Percentiles rank a stretch among this genome's conserved stretches.
phyloP scores from a whole-genome alignment of 2,888 invertebrate species.

The Ormyrus thymus region DNA sequence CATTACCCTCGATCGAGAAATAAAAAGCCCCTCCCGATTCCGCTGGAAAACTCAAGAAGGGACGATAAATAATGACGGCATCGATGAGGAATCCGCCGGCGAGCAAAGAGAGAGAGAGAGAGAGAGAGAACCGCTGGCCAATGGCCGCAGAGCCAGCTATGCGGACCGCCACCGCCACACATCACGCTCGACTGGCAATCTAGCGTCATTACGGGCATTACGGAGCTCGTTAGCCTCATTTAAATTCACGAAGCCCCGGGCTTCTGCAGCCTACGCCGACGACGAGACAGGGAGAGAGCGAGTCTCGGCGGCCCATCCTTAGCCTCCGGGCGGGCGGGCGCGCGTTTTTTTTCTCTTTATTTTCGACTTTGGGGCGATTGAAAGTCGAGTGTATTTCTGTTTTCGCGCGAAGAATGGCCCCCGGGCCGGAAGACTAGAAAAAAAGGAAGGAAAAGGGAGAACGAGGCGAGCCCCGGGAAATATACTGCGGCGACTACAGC shows the following conservation, averaged over 20 bases:
- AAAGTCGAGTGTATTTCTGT: conserved; percentile 17
- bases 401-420: not conserved
- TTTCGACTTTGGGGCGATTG: not conserved
- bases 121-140: conserved; percentile 10
- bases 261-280: conserved; percentile 35
- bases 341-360: conserved; percentile 1
- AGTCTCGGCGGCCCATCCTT: conserved; percentile 39
- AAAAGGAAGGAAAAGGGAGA: conserved; percentile 3
- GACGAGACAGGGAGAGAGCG: conserved; percentile 32
- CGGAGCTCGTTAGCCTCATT: conserved; percentile 74
- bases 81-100: conserved; percentile 64
- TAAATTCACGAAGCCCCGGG: conserved; percentile 69
- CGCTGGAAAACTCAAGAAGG: conserved; percentile 33
- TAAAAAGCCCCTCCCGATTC: conserved; percentile 5
- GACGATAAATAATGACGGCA: conserved; percentile 61
- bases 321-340: conserved; percentile 1
- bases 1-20: too few species aligned
- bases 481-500: conserved; percentile 7
- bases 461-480: not conserved
- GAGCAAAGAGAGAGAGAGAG: conserved; percentile 15
- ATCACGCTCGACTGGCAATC: conserved; percentile 64
- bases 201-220: conserved; percentile 73
- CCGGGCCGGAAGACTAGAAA: conserved; percentile 6
- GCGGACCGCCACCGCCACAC: conserved; percentile 38
- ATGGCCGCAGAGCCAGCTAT: conserved; percentile 5